Evolutionary conservation across 2,797 vertebrate species (phyloP).

Genomic region (Pseudocheirus occidentalis): DNA sequence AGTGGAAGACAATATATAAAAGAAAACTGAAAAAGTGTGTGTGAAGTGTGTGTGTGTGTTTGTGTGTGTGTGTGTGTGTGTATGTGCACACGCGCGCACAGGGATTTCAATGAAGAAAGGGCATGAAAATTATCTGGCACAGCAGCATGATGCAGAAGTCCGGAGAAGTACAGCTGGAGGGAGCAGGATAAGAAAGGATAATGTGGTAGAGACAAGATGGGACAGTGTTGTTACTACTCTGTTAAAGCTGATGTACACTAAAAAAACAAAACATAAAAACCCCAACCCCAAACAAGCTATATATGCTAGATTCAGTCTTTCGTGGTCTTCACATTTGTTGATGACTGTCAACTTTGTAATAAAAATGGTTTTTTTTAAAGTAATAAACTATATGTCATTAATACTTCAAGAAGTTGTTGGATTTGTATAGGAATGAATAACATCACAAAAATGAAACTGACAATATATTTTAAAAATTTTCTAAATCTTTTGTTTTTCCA

Average conservation of each 20-base stretch:
- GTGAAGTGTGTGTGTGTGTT: no score
- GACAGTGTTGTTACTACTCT: background rate
- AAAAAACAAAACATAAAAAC: background rate
- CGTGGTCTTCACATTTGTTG: background rate
- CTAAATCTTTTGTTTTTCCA: background rate
- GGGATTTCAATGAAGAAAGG: background rate
- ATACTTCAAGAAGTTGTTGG: background rate
- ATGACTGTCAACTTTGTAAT: background rate
- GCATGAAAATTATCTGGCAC: background rate
- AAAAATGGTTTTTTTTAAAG: background rate
- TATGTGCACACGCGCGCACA: no score
- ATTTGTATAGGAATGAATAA: background rate
- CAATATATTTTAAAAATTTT: background rate
- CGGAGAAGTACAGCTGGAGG: background rate
- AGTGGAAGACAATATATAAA: background rate
- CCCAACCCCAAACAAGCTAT: background rate
- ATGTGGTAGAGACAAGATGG: background rate
- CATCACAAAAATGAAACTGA: background rate
- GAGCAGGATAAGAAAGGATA: background rate
- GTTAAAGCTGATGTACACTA: background rate
- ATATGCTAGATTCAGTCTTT: background rate
- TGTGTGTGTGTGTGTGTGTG: no score
- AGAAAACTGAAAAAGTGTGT: background rate
- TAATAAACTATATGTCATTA: background rate
- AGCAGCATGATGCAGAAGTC: background rate